Evolutionary conservation across 2,113 vertebrate species (phyloP), one percentile per base, ranked within the genome.

Genomic region (Perccottus glenii): DNA sequence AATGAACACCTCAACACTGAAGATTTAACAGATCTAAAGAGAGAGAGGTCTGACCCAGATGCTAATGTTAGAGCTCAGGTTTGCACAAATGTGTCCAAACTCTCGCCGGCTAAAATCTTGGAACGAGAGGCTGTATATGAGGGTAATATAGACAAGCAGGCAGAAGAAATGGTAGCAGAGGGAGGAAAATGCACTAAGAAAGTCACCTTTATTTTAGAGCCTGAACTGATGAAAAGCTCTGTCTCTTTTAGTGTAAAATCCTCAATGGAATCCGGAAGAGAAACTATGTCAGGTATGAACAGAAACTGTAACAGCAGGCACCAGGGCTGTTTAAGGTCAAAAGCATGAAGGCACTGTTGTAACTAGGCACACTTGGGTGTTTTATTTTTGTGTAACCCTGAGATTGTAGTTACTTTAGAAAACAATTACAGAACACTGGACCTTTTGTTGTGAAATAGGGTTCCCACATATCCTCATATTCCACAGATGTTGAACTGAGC

Each of bases 141-240:
- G 19, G 19, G 19, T 27, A 27, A 27, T 27, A 6, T 2, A 33
- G 36, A 44, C n/a, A 40, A 6, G 2, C 35, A 3, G 32, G 11
- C 4, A 43, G 63, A 8, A 11, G 59, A 59, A 46, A 8, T 7
- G 0, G 71, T 52, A 11, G 2, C 43, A 15, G 48, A 49, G 40
- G 64, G n/a, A 60, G 57, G 69, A 59, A 68, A 61, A 10, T 9
- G 32, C 38, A 67, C 60, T 14, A 90, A 83, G 79, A 90, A 72
- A 67, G 88, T 90, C 59, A 77, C 75, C 5, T 90, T 90, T 49
- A 51, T 82, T 59, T 68, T 83, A 82, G 71, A 90, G 68, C 82
- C 88, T 0, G 81, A 90, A 63, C 15, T 88, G 1, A 87, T 88
- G 35, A 60, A 50, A 47, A 73, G 46, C 19, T 84, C 78, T 43